Percentiles rank a stretch among this genome's conserved stretches.
These are phyloP conservation scores for Pimephales promelas DNA, from an alignment of 2,113 vertebrate species.

Conservation along the genomic window DNA sequence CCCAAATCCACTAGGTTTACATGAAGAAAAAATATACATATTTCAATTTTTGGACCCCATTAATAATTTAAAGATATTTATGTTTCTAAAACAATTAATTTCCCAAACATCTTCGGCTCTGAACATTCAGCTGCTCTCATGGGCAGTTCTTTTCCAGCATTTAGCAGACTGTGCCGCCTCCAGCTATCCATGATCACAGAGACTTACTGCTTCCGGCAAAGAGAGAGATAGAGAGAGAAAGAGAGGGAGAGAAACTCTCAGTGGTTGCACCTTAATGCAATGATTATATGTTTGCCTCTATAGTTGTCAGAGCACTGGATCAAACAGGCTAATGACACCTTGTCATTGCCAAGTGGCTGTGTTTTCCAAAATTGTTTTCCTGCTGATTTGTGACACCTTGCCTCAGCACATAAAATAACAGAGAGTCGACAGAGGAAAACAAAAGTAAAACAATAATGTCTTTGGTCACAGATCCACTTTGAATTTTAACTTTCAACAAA, in stretches of 20 bases:
- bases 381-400: slow-evolving; percentile 85
- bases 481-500: slow-evolving; percentile 51
- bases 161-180: slow-evolving; percentile 27
- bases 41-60: not conserved
- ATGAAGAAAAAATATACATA: not conserved
- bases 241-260: slow-evolving; percentile 62
- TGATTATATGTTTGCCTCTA: slow-evolving; percentile 95
- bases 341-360: slow-evolving; percentile 88
- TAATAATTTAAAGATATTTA: not conserved
- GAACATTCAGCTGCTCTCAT: not conserved
- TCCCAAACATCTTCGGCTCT: not conserved
- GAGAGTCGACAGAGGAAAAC: slow-evolving; percentile 58
- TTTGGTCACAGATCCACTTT: slow-evolving; percentile 22
- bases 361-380: slow-evolving; percentile 86
- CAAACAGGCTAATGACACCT: slow-evolving; percentile 94
- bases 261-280: slow-evolving; percentile 90
- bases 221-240: slow-evolving; percentile 7
- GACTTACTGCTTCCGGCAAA: slow-evolving; percentile 27
- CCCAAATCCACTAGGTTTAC: not conserved
- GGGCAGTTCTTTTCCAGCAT: not conserved
- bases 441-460: slow-evolving; percentile 65
- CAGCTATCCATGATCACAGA: slow-evolving; percentile 31
- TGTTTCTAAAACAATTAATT: not conserved
- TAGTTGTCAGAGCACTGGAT: slow-evolving; percentile 93
- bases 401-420: slow-evolving; percentile 61